Evolutionary conservation across 2,888 invertebrate genomes (phyloP).

Genomic region (Himalopsyche anomala): DNA sequence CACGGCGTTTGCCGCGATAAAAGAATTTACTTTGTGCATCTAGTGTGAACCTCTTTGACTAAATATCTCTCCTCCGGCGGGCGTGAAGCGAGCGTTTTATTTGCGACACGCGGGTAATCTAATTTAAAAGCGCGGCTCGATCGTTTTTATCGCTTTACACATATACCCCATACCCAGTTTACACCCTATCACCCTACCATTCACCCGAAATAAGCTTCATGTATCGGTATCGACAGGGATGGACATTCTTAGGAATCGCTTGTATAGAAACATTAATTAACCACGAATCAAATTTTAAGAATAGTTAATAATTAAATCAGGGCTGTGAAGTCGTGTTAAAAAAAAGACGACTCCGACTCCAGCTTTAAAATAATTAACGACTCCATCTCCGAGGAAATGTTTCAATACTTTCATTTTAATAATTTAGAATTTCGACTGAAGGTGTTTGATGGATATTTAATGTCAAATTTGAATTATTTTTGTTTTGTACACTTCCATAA

Average conservation of each 20-base stretch:
- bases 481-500: too few relatives aligned
- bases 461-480: too few relatives aligned
- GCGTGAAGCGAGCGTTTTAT: conserved; percentile 62
- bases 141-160: conserved; percentile 64
- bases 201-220: conserved; percentile 27
- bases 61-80: conserved; percentile 57
- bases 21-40: conserved; percentile 35
- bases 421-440: too few relatives aligned
- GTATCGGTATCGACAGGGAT: conserved; percentile 29
- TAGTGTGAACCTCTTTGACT: conserved; percentile 47
- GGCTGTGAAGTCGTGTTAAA: too few relatives aligned
- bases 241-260: neutral
- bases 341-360: too few relatives aligned
- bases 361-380: too few relatives aligned
- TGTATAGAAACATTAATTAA: neutral
- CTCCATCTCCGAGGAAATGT: too few relatives aligned
- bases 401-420: too few relatives aligned
- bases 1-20: conserved; percentile 12
- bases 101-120: conserved; percentile 61
- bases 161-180: conserved; percentile 29
- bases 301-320: too few relatives aligned
- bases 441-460: too few relatives aligned
- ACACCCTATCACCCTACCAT: conserved; percentile 17
- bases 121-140: conserved; percentile 64
- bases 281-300: too few relatives aligned